These are phyloP conservation scores for Nasonovia ribisnigri DNA, from an alignment of 2,888 invertebrate species.

Conservation along the genomic window DNA sequence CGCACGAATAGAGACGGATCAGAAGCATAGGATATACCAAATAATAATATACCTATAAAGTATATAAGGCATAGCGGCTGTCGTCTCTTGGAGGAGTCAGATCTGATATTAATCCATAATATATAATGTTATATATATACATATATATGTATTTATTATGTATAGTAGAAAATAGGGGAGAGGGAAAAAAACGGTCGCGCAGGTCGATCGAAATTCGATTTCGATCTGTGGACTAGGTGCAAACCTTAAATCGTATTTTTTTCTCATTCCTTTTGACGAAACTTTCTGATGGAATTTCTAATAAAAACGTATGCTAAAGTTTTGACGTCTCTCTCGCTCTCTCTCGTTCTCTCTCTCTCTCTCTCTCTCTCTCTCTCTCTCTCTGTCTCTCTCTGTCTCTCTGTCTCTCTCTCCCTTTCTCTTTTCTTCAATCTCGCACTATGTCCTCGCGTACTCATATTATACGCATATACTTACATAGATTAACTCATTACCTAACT, in stretches of 20 bases:
- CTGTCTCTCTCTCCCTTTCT: not conserved
- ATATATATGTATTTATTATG: not conserved
- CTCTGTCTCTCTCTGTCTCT: not conserved
- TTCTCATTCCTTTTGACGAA: not conserved
- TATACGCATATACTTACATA: not conserved
- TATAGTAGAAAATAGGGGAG: not conserved
- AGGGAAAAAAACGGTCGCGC: not conserved
- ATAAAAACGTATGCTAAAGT: slow-evolving; percentile 41
- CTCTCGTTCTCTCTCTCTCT: not conserved
- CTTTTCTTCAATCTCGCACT: not conserved
- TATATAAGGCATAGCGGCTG: not conserved
- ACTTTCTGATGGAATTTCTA: slow-evolving; percentile 39
- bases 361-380: not conserved
- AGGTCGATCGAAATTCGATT: slow-evolving; percentile 34
- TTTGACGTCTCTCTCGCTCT: not conserved
- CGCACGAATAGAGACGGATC: no score
- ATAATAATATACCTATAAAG: not conserved
- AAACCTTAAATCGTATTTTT: slow-evolving; percentile 44
- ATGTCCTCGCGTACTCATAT: not conserved
- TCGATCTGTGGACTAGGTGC: not conserved
- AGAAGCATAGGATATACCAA: not conserved
- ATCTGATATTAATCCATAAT: not conserved
- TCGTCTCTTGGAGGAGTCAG: not conserved
- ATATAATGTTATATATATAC: not conserved
- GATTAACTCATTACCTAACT: not conserved